Evolutionary conservation across 35 echinoderm and acorn worm species (phyloP), one percentile per base, ranked within the genome.

Genomic region (Apostichopus japonicus): DNA sequence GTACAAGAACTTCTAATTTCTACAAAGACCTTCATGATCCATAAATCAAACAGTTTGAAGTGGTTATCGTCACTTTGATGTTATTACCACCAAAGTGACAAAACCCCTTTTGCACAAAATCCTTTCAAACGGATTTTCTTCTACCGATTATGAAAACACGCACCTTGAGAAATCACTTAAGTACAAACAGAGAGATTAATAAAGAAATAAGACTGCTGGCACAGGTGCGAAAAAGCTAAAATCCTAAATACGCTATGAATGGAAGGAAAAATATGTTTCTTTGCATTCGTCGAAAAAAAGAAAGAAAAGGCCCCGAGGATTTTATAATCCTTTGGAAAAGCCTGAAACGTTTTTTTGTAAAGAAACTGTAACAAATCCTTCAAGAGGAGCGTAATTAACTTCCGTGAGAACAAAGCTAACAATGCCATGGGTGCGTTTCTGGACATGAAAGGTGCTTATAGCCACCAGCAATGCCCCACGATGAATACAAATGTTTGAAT

Each of bases 251-350:
- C 17, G 11, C 54, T 44, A 1, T 84, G 81, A 84, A 84, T 84
- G 16, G 81, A 84, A 84, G 81, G 8, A 57, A 57, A 84, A 84
- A 84, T 84, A 84, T 84, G 15, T 84, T 84, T 84, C 81, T 84
- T 84, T 84, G 81, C 81, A 55, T 84, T 84, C 81, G 57, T 22
- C 33, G 33, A 44, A 44, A 33, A 33, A 44, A 44, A 44, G 33
- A 44, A 61, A 56, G 57, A 61, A 58, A 23, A 57, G n/a, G 8
- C 81, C 81, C 55, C 15, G 7, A 83, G 79, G 81, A 44, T 44
- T 44, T 58, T 57, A 23, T 21, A 84, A 23, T 57, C 56, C 23
- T 84, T 57, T 84, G 14, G 54, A 84, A 84, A 57, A 19, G 54
- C 21, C 81, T 84, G 81, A 84, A 84, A 58, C 15, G 81, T 22